phyloP scores from a whole-genome alignment of 2,797 vertebrate species.

The Halcyon chelicuti region DNA sequence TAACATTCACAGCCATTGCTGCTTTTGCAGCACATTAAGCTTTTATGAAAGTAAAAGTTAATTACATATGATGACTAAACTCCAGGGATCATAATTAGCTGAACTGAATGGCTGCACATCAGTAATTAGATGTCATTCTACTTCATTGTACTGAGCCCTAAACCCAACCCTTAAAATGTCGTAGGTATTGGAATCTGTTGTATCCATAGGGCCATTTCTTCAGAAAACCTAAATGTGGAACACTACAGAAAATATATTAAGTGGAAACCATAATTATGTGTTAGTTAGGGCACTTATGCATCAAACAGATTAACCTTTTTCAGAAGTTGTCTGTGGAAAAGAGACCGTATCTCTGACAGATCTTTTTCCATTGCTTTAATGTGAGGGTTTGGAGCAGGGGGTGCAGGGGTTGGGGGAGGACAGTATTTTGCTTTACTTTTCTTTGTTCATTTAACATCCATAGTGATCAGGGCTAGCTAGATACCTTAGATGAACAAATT shows the following conservation, averaged over 20 bases:
- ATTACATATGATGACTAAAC: conserved; percentile 94
- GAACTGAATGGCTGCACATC: conserved; percentile 90
- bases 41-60: conserved; percentile 94
- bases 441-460: background rate
- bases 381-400: background rate
- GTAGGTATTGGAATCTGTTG: background rate
- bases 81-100: conserved; percentile 91
- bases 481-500: too few relatives aligned
- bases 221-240: background rate
- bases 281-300: background rate
- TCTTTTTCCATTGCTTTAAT: background rate
- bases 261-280: conserved; percentile 1
- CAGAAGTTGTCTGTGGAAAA: background rate
- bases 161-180: conserved; percentile 80
- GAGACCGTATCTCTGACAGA: background rate
- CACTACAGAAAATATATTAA: background rate
- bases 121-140: conserved; percentile 95
- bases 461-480: too few relatives aligned
- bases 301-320: background rate
- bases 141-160: conserved; percentile 86
- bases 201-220: background rate
- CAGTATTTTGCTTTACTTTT: background rate
- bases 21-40: conserved; percentile 85
- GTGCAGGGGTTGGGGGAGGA: fast-evolving
- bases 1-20: conserved; percentile 70